These are phyloP conservation scores for Lithophane ornitopus DNA, from an alignment of 2,888 invertebrate species.

Conservation along the genomic window DNA sequence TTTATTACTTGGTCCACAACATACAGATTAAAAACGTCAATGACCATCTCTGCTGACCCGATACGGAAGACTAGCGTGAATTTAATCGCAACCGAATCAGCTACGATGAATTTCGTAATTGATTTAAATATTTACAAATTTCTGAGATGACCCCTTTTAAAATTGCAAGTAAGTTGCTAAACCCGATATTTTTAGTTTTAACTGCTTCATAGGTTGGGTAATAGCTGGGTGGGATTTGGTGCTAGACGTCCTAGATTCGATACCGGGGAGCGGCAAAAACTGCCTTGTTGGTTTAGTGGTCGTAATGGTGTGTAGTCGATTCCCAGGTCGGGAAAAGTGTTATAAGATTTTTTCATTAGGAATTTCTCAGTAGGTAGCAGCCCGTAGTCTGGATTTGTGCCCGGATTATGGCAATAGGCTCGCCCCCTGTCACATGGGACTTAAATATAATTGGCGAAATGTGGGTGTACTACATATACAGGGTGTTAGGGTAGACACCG, in stretches of 20 bases:
- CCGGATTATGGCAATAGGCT: not conserved
- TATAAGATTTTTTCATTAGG: not conserved
- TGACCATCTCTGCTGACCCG: not conserved
- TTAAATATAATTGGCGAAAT: not conserved
- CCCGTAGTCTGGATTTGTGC: not conserved
- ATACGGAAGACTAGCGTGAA: constrained; percentile 18
- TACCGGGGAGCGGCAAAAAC: not conserved
- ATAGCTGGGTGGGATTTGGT: not conserved
- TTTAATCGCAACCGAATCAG: constrained; percentile 36
- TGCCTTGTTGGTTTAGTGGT: not conserved
- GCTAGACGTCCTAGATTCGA: not conserved
- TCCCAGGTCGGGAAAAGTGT: not conserved
- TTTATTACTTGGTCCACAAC: too few species aligned
- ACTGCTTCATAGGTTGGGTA: not conserved
- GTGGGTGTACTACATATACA: too few species aligned
- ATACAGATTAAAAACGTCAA: not conserved
- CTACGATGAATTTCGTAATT: constrained; percentile 21
- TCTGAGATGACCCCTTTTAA: constrained; percentile 24
- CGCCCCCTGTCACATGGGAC: not conserved
- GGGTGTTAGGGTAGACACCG: too few species aligned
- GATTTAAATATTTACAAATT: constrained; percentile 48
- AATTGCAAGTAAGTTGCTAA: constrained; percentile 13
- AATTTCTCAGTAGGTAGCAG: not conserved
- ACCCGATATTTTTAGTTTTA: constrained; percentile 5
- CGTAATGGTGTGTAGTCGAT: not conserved